These are phyloP conservation scores for Caenorhabditis sp. DNA, from an alignment of 2,888 invertebrate species.

Conservation along the genomic window DNA sequence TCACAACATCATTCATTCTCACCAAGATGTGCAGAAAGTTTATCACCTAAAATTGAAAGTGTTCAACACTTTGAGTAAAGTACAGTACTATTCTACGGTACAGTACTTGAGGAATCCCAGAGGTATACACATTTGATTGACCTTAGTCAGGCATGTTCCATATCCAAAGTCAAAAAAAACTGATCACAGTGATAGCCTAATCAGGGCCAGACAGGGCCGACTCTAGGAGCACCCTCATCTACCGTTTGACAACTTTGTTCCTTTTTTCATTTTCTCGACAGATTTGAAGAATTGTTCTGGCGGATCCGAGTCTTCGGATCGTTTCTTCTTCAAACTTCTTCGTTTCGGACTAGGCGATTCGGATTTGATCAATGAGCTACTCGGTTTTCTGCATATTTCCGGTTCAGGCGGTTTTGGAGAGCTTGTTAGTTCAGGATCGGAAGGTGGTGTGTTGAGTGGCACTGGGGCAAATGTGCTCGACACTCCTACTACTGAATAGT, in stretches of 20 bases:
- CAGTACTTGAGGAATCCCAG: not conserved
- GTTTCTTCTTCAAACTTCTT: conserved; percentile 16
- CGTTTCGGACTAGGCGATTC: conserved; percentile 35
- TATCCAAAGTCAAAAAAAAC: too few relatives aligned
- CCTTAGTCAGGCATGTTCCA: too few relatives aligned
- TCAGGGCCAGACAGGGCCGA: too few relatives aligned
- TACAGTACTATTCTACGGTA: not conserved
- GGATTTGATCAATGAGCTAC: conserved; percentile 1
- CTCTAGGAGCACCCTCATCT: too few relatives aligned
- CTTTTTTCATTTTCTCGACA: not conserved
- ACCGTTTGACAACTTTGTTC: not conserved
- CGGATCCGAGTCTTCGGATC: conserved; percentile 32
- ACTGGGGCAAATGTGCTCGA: conserved; percentile 34
- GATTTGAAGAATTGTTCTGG: conserved; percentile 6
- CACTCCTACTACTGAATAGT: conserved; percentile 27
- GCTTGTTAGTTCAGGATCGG: not conserved
- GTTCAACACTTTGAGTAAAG: too few relatives aligned
- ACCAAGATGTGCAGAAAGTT: conserved; percentile 24
- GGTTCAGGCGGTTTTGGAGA: not conserved
- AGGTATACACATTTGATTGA: too few relatives aligned
- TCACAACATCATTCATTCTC: conserved; percentile 23
- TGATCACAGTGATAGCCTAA: too few relatives aligned
- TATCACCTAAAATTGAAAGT: not conserved
- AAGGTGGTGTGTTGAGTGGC: conserved; percentile 12
- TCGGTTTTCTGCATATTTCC: not conserved